phyloP scores from a whole-genome alignment of 2,888 invertebrate genomes.

The Platerodrilus igneus region DNA sequence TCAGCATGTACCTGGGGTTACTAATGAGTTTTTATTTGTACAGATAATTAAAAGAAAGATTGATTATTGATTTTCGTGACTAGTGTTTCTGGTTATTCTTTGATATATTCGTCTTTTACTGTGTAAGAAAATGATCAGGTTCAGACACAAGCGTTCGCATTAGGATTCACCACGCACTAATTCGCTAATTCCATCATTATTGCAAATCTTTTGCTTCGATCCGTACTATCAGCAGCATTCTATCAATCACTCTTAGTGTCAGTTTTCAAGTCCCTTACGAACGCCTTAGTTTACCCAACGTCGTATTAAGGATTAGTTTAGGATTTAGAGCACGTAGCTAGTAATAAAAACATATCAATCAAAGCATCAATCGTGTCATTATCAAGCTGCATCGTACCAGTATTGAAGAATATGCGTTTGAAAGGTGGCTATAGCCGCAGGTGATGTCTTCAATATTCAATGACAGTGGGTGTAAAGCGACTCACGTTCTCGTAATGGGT shows the following conservation, averaged over 20 bases:
- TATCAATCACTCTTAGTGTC: slow-evolving; percentile 50
- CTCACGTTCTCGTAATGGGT: too few relatives aligned
- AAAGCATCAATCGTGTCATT: slow-evolving; percentile 36
- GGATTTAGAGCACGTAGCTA: slow-evolving; percentile 38
- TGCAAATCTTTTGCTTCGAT: slow-evolving; percentile 41
- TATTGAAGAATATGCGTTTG: slow-evolving; percentile 6
- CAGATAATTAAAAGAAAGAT: slow-evolving; percentile 28
- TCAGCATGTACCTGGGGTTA: too few relatives aligned
- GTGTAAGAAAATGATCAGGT: background rate
- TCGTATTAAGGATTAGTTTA: slow-evolving; percentile 37
- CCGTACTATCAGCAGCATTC: slow-evolving; percentile 36
- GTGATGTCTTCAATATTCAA: too few relatives aligned
- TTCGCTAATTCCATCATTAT: slow-evolving; percentile 42
- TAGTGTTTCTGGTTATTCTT: slow-evolving; percentile 22
- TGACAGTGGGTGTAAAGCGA: too few relatives aligned
- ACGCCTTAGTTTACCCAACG: slow-evolving; percentile 30
- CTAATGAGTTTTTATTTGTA: too few relatives aligned
- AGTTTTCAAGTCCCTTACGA: slow-evolving; percentile 33
- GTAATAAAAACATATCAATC: slow-evolving; percentile 47
- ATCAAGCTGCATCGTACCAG: slow-evolving; percentile 24
- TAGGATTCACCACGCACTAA: slow-evolving; percentile 28
- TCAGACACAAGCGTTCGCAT: slow-evolving; percentile 5
- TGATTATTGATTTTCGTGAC: slow-evolving; percentile 29
- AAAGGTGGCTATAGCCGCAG: too few relatives aligned
- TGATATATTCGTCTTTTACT: slow-evolving; percentile 1